These are phyloP conservation scores for Channa argus DNA, from an alignment of 2,113 vertebrate genomes.

Conservation along the genomic window DNA sequence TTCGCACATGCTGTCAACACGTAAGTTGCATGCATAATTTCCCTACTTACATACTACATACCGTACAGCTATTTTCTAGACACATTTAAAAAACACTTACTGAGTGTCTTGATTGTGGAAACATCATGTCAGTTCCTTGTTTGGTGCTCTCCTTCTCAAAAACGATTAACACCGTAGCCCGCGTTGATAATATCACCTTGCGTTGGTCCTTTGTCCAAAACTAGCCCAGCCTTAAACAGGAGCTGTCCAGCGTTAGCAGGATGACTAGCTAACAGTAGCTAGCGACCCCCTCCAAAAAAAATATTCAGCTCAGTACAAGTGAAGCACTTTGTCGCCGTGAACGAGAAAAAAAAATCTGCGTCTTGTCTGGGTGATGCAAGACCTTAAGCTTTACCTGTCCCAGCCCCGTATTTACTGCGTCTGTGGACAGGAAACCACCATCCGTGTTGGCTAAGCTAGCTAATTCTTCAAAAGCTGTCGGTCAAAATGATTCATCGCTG, in stretches of 20 bases:
- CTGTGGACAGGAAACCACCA: slow-evolving; percentile 43
- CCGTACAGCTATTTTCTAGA: neutral
- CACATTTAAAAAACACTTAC: slow-evolving; percentile 75
- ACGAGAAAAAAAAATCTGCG: slow-evolving; percentile 6
- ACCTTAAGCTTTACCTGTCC: slow-evolving; percentile 38
- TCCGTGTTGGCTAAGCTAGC: slow-evolving; percentile 66
- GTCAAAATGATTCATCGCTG: slow-evolving; percentile 76
- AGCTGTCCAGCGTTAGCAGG: slow-evolving; percentile 77
- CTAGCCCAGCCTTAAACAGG: slow-evolving; percentile 63
- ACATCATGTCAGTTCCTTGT: slow-evolving; percentile 88
- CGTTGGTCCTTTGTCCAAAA: slow-evolving; percentile 77
- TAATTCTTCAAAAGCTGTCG: slow-evolving; percentile 73
- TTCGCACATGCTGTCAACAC: neutral
- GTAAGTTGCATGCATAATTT: slow-evolving; percentile 28
- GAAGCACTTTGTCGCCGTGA: slow-evolving; percentile 31
- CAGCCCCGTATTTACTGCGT: slow-evolving; percentile 39
- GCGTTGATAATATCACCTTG: slow-evolving; percentile 55
- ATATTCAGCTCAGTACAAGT: slow-evolving; percentile 7
- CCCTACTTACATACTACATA: neutral
- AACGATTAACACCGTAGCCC: slow-evolving; percentile 46
- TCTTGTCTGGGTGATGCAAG: slow-evolving; percentile 20
- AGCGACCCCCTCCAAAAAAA: slow-evolving; percentile 22
- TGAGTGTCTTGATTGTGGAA: slow-evolving; percentile 89
- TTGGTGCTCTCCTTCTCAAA: slow-evolving; percentile 68
- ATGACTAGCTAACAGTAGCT: slow-evolving; percentile 60